Evolutionary conservation across 2,797 vertebrate species (phyloP).

Genomic region (Babyrousa celebensis): DNA sequence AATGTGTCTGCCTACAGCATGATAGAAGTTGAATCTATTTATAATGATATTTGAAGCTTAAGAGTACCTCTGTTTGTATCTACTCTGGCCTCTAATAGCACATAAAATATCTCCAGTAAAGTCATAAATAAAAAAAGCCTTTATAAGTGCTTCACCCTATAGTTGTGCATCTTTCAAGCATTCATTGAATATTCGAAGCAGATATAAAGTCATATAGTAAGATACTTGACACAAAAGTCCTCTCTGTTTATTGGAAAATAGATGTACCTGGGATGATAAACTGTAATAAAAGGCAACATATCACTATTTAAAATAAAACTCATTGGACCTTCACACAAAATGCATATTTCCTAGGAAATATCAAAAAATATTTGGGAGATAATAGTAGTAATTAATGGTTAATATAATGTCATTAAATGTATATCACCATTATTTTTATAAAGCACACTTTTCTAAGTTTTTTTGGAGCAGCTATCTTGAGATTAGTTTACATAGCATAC

Average conservation of each 20-base stretch:
- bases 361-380: not conserved
- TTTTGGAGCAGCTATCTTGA: not conserved
- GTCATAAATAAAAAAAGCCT: not conserved
- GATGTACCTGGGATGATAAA: not conserved
- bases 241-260: not conserved
- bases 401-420: not conserved
- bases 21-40: not conserved
- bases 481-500: not conserved
- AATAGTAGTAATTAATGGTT: not conserved
- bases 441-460: not conserved
- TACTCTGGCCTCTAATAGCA: not conserved
- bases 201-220: not conserved
- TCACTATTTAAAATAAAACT: not conserved
- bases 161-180: not conserved
- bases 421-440: not conserved
- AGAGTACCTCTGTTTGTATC: not conserved
- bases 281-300: not conserved
- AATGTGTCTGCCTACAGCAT: not conserved
- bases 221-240: not conserved
- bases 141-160: not conserved
- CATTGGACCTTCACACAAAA: not conserved
- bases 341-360: not conserved
- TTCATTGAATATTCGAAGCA: not conserved
- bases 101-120: not conserved
- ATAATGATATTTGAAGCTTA: not conserved